phyloP scores from a whole-genome alignment of 2,797 vertebrate genomes.

The Microhierax caerulescens region DNA sequence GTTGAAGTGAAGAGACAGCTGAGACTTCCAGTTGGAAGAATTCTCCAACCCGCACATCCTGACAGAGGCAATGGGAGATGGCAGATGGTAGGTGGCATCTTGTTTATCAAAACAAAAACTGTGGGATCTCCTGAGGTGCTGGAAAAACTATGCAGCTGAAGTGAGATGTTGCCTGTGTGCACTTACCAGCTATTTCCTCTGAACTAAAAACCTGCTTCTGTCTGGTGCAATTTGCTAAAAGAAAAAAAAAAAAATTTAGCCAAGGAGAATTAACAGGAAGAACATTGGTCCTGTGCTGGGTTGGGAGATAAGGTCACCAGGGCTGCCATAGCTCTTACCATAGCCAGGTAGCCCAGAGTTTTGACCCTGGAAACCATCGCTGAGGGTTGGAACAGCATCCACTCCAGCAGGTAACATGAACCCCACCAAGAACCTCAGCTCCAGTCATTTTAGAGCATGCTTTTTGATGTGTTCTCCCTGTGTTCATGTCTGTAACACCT shows the following conservation, averaged over 20 bases:
- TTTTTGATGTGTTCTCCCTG: not conserved
- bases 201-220: not conserved
- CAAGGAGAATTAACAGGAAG: not conserved
- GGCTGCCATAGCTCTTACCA: not conserved
- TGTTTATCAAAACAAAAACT: slow-evolving; percentile 48
- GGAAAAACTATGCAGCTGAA: not conserved
- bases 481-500: not conserved
- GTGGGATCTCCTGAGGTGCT: slow-evolving; percentile 26
- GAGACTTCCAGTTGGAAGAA: slow-evolving; percentile 39
- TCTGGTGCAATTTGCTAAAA: not conserved
- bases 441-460: not conserved
- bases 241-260: not conserved
- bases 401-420: fast-evolving
- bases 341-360: not conserved
- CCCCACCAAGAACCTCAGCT: not conserved
- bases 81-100: slow-evolving; percentile 54
- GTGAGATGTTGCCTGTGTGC: not conserved
- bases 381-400: not conserved
- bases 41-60: not conserved
- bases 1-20: not conserved
- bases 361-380: not conserved
- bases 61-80: slow-evolving; percentile 27
- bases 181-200: not conserved
- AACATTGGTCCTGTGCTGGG: not conserved
- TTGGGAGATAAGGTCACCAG: not conserved